Conservation (phyloP, 1,140 invertebrate genomes). For the Bemisia tabaci region DNA sequence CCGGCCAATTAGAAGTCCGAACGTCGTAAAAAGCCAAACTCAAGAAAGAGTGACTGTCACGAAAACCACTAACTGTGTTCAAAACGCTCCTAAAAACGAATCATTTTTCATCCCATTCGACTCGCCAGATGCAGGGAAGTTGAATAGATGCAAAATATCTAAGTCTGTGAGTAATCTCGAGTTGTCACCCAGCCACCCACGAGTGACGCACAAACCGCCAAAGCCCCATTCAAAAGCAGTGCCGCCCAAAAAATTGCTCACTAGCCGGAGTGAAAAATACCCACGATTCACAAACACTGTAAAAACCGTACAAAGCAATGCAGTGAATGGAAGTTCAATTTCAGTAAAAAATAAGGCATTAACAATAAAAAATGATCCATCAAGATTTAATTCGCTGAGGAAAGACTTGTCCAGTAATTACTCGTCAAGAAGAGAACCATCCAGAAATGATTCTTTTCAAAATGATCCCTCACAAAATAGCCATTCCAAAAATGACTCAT, state of each 20-base stretch:
- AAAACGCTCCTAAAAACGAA: constrained; percentile 20
- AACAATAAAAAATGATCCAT: no score
- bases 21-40: constrained; percentile 6
- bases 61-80: neutral
- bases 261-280: neutral
- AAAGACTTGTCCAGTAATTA: no score
- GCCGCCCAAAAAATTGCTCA: constrained; percentile 22
- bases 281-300: constrained; percentile 3
- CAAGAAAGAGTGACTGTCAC: neutral
- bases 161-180: constrained; percentile 13
- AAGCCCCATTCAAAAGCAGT: constrained; percentile 34
- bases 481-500: no score
- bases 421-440: no score
- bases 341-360: no score
- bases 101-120: constrained; percentile 22
- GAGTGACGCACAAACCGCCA: constrained; percentile 36
- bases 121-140: constrained; percentile 17
- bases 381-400: no score
- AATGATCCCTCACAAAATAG: no score
- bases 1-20: neutral
- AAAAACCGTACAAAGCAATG: neutral
- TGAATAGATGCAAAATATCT: constrained; percentile 6
- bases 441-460: no score
- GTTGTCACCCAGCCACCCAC: constrained; percentile 23
- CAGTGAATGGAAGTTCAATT: no score